phyloP scores from a whole-genome alignment of 2,888 invertebrate genomes.

The Ochropleura leucogaster region DNA sequence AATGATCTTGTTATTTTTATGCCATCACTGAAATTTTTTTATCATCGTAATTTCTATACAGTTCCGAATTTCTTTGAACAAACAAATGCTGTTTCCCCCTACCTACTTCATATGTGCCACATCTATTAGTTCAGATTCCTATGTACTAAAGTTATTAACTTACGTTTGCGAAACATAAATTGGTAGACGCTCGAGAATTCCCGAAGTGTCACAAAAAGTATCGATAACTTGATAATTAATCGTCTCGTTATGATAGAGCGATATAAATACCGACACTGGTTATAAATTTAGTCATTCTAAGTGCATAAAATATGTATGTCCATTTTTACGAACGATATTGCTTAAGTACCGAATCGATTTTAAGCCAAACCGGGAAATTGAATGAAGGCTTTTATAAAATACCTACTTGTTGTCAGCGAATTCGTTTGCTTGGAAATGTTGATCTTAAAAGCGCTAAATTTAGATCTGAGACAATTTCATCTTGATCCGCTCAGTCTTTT shows the following conservation, averaged over 20 bases:
- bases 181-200: slow-evolving; percentile 58
- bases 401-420: too few species aligned
- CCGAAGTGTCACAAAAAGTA: slow-evolving; percentile 55
- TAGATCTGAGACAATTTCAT: too few species aligned
- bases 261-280: slow-evolving; percentile 54
- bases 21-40: too few species aligned
- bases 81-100: too few species aligned
- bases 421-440: too few species aligned
- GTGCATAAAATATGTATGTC: slow-evolving; percentile 9
- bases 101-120: background rate
- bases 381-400: background rate
- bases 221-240: slow-evolving; percentile 57
- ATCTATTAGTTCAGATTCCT: slow-evolving; percentile 19
- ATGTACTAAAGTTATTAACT: slow-evolving; percentile 67
- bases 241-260: slow-evolving; percentile 52
- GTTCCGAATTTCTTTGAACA: too few species aligned
- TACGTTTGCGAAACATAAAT: slow-evolving; percentile 74
- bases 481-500: too few species aligned
- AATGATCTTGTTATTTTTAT: too few species aligned
- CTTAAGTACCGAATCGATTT: slow-evolving; percentile 4
- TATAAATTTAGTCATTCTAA: slow-evolving; percentile 39
- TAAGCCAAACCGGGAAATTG: background rate
- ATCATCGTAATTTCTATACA: too few species aligned
- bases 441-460: too few species aligned
- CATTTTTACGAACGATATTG: slow-evolving; percentile 24